These are phyloP conservation scores for Globodera ellingtonae DNA, from an alignment of 1,140 invertebrate genomes.

Conservation along the genomic window DNA sequence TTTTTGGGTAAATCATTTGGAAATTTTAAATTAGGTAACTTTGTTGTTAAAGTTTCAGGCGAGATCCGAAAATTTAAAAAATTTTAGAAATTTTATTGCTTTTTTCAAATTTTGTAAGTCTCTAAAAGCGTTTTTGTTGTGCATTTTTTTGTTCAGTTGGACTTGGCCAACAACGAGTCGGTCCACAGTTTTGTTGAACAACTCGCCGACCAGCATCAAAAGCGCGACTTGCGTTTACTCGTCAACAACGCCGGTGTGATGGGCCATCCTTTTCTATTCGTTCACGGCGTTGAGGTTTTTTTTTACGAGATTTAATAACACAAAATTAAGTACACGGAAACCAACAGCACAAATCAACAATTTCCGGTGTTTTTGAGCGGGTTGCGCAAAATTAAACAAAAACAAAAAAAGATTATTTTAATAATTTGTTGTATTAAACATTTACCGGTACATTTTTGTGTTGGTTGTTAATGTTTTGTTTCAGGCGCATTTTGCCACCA, in stretches of 20 bases:
- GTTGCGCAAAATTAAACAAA: background rate
- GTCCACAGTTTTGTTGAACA: slow-evolving; percentile 32
- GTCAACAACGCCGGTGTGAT: slow-evolving; percentile 56
- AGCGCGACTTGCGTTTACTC: slow-evolving; percentile 33
- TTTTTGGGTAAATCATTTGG: slow-evolving; percentile 25
- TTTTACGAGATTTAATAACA: too few species aligned
- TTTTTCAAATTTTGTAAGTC: too few species aligned
- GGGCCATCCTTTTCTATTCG: slow-evolving; percentile 23
- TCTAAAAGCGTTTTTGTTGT: too few species aligned
- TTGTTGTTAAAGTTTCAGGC: too few species aligned
- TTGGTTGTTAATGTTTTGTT: background rate
- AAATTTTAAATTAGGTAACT: background rate
- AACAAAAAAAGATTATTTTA: background rate
- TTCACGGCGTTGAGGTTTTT: slow-evolving; percentile 7
- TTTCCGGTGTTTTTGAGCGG: background rate
- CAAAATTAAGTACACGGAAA: too few species aligned
- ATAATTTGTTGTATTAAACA: background rate
- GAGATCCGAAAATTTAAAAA: too few species aligned
- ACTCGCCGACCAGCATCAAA: background rate
- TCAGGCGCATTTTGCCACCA: slow-evolving; percentile 52
- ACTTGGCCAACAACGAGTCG: slow-evolving; percentile 24
- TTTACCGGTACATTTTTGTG: too few species aligned
- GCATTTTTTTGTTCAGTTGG: slow-evolving; percentile 41
- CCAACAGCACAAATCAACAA: too few species aligned
- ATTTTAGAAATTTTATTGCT: too few species aligned